These are phyloP conservation scores for Anomalospiza imberbis DNA, from an alignment of 2,797 vertebrate species.

Conservation along the genomic window DNA sequence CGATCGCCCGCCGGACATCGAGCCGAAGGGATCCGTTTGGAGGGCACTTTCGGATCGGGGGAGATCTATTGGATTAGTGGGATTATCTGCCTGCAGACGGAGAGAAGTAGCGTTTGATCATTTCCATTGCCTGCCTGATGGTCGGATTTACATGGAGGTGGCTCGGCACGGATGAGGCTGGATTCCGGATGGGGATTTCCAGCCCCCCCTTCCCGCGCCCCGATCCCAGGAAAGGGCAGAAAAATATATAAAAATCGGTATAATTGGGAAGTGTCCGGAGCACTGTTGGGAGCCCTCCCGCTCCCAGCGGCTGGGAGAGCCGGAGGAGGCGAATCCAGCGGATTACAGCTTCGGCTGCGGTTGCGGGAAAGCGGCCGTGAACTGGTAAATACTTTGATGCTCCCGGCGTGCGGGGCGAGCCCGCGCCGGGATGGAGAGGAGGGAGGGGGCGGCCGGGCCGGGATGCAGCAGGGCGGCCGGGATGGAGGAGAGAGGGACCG, in stretches of 20 bases:
- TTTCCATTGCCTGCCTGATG: conserved; percentile 76
- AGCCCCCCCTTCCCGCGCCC: neutral
- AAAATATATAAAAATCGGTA: conserved; percentile 54
- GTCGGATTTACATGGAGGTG: conserved; percentile 78
- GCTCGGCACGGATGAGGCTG: conserved; percentile 71
- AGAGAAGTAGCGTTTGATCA: conserved; percentile 76
- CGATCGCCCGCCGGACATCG: conserved; percentile 66
- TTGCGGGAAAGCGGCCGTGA: conserved; percentile 39
- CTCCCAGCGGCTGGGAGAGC: conserved; percentile 35
- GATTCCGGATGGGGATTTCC: conserved; percentile 60
- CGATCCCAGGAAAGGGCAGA: conserved; percentile 30
- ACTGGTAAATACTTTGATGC: conserved; percentile 75
- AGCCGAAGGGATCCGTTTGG: conserved; percentile 70
- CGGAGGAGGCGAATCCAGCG: conserved; percentile 44
- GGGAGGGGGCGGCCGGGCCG: neutral
- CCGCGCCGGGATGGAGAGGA: neutral
- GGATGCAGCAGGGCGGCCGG: neutral
- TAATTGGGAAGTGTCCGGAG: conserved; percentile 73
- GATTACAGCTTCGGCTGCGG: conserved; percentile 43
- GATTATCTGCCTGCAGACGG: conserved; percentile 79
- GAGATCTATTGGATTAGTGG: conserved; percentile 82
- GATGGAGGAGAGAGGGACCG: neutral
- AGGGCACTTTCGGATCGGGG: conserved; percentile 77
- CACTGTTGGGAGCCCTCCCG: conserved; percentile 27
- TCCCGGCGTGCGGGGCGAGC: conserved; percentile 8